Percentiles rank a stretch among this genome's conserved stretches.
These are phyloP conservation scores for Taurulus bubalis DNA, from an alignment of 2,113 vertebrate genomes.

Conservation along the genomic window DNA sequence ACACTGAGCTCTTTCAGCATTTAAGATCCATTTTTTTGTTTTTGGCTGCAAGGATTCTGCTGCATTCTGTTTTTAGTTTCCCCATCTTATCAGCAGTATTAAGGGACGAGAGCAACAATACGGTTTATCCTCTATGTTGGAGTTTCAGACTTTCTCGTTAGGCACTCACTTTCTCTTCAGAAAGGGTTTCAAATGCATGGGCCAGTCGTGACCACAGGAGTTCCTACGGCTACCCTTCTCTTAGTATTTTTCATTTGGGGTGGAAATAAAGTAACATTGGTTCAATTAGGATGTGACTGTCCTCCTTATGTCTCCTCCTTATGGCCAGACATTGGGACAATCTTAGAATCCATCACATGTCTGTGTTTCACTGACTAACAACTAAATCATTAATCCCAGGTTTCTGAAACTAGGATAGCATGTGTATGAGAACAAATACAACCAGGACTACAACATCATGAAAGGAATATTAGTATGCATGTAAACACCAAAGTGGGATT, in stretches of 20 bases:
- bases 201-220: not conserved
- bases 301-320: conserved; percentile 67
- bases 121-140: conserved; percentile 9
- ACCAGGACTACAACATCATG: not conserved
- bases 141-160: conserved; percentile 3
- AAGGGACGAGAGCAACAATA: conserved; percentile 20
- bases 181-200: not conserved
- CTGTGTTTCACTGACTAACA: conserved; percentile 57
- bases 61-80: conserved; percentile 17
- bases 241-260: conserved; percentile 93
- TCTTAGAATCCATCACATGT: conserved; percentile 84
- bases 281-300: conserved; percentile 91
- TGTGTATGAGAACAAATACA: not conserved
- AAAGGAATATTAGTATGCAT: not conserved
- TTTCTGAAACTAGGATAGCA: not conserved
- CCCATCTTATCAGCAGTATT: conserved; percentile 26
- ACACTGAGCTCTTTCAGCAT: conserved; percentile 15
- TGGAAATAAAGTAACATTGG: conserved; percentile 90
- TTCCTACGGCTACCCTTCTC: conserved; percentile 82
- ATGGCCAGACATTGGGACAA: conserved; percentile 66
- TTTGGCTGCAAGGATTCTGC: not conserved
- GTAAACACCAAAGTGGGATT: not conserved
- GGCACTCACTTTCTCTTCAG: not conserved
- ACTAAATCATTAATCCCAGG: not conserved
- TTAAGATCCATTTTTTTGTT: conserved; percentile 30